Evolutionary conservation across 2,797 vertebrate genomes (phyloP).

Genomic region (Smutsia gigantea): DNA sequence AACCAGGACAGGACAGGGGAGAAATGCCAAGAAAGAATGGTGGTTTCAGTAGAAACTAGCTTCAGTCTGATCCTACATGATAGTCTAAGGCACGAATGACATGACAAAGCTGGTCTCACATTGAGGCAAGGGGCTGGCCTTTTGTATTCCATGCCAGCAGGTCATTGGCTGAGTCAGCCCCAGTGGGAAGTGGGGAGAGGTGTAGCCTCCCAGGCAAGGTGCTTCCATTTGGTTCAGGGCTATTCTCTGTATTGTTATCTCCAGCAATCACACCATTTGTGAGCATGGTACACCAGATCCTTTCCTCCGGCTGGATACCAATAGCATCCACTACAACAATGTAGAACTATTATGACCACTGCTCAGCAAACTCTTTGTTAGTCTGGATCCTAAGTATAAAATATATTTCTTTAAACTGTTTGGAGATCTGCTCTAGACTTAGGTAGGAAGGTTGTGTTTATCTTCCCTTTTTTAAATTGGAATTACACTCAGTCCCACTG

Average conservation of each 20-base stretch:
- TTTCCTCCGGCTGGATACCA: background rate
- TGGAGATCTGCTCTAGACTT: background rate
- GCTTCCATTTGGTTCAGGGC: background rate
- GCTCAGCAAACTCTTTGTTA: background rate
- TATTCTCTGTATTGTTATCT: background rate
- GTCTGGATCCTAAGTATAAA: background rate
- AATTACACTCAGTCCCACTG: background rate
- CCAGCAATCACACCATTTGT: background rate
- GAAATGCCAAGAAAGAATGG: background rate
- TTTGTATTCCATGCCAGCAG: background rate
- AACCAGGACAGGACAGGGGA: background rate
- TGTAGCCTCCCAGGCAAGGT: background rate
- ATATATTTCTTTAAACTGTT: background rate
- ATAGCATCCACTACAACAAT: too few relatives aligned
- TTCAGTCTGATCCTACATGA: background rate
- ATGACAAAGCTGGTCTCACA: background rate
- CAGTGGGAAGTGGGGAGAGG: background rate
- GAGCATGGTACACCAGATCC: background rate
- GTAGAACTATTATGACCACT: background rate
- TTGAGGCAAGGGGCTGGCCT: background rate
- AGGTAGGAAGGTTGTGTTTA: background rate
- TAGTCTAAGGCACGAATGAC: background rate
- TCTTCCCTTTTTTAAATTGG: background rate
- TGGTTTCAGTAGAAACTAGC: background rate
- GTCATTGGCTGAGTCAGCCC: background rate